Conservation (phyloP, 2,888 invertebrate species). For the Acleris holmiana region DNA sequence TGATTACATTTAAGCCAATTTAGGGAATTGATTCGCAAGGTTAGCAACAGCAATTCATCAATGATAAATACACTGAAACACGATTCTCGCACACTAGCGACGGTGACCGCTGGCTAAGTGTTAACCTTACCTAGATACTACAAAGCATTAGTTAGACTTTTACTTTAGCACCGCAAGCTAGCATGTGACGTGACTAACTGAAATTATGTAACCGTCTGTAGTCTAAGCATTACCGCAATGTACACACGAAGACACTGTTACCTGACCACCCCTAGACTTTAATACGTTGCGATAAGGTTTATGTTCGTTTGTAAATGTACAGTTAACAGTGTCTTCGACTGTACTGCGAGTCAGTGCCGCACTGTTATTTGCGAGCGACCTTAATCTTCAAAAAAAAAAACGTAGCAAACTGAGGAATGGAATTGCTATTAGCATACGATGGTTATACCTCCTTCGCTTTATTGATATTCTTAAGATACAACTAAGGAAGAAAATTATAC, state of each 20-base stretch:
- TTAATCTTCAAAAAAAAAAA: constrained; percentile 38
- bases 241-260: too few species aligned
- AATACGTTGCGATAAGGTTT: too few species aligned
- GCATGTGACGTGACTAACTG: constrained; percentile 39
- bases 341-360: constrained; percentile 41
- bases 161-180: constrained; percentile 25
- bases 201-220: constrained; percentile 43
- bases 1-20: constrained; percentile 46
- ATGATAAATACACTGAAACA: constrained; percentile 13
- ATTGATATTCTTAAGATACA: neutral
- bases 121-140: constrained; percentile 1
- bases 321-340: too few species aligned
- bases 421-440: neutral
- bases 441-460: too few species aligned
- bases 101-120: neutral
- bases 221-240: constrained; percentile 40
- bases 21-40: constrained; percentile 59
- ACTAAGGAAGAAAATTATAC: neutral
- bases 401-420: neutral
- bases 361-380: constrained; percentile 52
- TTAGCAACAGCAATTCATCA: constrained; percentile 33
- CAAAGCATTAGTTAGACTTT: constrained; percentile 28
- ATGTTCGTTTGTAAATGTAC: too few species aligned
- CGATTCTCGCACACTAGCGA: neutral
- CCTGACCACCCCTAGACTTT: too few species aligned